Conservation (phyloP, 2,797 vertebrate species). For the Xenopus petersii region DNA sequence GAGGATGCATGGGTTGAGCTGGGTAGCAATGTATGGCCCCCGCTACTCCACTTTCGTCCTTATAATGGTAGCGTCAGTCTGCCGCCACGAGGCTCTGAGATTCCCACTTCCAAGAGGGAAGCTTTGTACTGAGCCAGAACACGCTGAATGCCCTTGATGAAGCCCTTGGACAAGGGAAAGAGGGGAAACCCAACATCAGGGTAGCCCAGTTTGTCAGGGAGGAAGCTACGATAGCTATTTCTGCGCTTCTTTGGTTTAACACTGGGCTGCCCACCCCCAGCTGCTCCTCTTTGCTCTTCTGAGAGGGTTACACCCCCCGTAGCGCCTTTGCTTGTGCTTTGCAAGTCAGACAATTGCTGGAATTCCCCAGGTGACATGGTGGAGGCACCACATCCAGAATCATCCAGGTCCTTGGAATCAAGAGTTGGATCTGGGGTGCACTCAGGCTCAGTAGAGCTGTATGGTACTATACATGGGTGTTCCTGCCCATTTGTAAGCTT, state of each 20-base stretch:
- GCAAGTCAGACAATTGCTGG: constrained; percentile 81
- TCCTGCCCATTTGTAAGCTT: constrained; percentile 56
- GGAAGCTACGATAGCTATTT: constrained; percentile 98
- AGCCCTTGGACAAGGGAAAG: constrained; percentile 96
- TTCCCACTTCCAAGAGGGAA: constrained; percentile 76
- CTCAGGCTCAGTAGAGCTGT: constrained; percentile 40
- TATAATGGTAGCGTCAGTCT: constrained; percentile 61
- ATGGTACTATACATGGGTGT: constrained; percentile 36
- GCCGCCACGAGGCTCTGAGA: constrained; percentile 79
- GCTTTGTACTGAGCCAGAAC: constrained; percentile 89
- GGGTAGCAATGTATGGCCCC: constrained; percentile 54
- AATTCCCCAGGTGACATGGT: constrained; percentile 63
- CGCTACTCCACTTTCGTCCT: constrained; percentile 51
- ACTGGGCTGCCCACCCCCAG: constrained; percentile 72
- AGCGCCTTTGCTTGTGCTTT: constrained; percentile 64
- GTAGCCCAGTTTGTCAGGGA: constrained; percentile 92
- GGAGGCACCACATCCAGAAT: constrained; percentile 70
- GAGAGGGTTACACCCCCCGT: constrained; percentile 60
- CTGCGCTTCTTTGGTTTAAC: constrained; percentile 98
- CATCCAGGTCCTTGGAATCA: constrained; percentile 76
- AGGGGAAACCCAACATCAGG: constrained; percentile 96
- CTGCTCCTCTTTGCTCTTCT: constrained; percentile 67
- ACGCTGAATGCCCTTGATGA: constrained; percentile 90
- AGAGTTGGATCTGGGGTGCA: constrained; percentile 55
- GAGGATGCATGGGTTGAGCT: constrained; percentile 53